Evolutionary conservation across 2,113 vertebrate species (phyloP), one percentile per base, ranked within the genome.

Genomic region (Jacana jacana): DNA sequence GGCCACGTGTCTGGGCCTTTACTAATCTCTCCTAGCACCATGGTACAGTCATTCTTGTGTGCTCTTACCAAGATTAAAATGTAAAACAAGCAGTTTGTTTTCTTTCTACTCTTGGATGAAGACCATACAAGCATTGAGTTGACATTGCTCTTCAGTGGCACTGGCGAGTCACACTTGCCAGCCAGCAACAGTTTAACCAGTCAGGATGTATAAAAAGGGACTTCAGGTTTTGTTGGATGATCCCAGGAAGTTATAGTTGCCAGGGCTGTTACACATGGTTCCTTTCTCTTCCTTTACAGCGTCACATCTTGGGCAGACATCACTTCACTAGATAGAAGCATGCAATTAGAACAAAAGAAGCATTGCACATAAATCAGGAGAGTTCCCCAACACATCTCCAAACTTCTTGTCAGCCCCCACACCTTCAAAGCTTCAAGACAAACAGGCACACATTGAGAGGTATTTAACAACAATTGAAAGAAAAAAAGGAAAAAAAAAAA

Each of bases 281-380:
- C 55, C 35, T 51, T 64, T 58, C 20, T 86, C 48, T 70, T 51
- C 27, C 57, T 72, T 75, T 48, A 37, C 5, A 65, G 61, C 10
- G 30, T 27, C 40, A 46, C 0, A 0, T 48, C 63, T 72, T 66
- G 54, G 87, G 70, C 13, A 76, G 33, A 49, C 16, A 27, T 9
- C 11, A 22, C 16, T 84, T 57, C 15, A 39, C n/a, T 40, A 57
- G 19, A 11, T 4, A 89, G 25, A 92, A 79, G 57, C 19, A 27
- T 3, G 5, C 13, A 86, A 66, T 17, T 57, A 85, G 25, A 20
- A 70, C 24, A 58, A 37, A 91, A 91, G 42, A 19, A 82, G 31
- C 35, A 44, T 11, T 40, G n/a, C 1, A 1, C 0, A 2, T 52
- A 65, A 64, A 66, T 18, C 44, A 39, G 13, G 23, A 64, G 6